phyloP scores from a whole-genome alignment of 2,888 invertebrate species.

The Bellardia bayeri region DNA sequence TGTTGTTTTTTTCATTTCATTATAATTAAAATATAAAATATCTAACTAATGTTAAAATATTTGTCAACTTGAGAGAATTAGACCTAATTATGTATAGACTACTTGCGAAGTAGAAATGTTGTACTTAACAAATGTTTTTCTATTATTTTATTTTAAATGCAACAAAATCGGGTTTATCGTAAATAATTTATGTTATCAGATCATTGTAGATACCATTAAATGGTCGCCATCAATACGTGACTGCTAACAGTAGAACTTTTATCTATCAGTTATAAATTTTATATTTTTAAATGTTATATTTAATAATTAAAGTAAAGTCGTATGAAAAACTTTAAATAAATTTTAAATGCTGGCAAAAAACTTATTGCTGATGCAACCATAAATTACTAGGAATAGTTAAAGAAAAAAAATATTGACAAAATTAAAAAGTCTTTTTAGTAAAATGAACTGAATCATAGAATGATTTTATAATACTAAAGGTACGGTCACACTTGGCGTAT shows the following conservation, averaged over 20 bases:
- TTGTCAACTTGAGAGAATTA: slow-evolving; percentile 22
- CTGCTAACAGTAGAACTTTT: slow-evolving; percentile 27
- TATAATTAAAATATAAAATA: slow-evolving; percentile 18
- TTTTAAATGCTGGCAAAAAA: neutral
- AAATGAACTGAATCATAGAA: neutral
- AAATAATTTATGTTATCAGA: slow-evolving; percentile 50
- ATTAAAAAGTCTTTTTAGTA: neutral
- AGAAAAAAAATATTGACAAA: neutral
- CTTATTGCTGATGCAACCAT: neutral
- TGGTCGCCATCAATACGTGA: slow-evolving; percentile 28
- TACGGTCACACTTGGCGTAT: too few relatives aligned
- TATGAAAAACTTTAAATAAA: neutral
- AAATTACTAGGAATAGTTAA: neutral
- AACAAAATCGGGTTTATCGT: neutral
- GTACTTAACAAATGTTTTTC: neutral
- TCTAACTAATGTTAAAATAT: slow-evolving; percentile 13
- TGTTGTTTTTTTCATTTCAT: too few relatives aligned
- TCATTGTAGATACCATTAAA: neutral
- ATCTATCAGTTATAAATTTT: slow-evolving; percentile 27
- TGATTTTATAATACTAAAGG: neutral
- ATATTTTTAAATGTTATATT: slow-evolving; percentile 2
- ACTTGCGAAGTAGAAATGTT: neutral
- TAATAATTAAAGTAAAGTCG: neutral
- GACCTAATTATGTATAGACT: neutral
- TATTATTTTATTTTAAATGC: neutral